phyloP scores from a whole-genome alignment of 2,113 vertebrate genomes.

The Crotalus helleri region DNA sequence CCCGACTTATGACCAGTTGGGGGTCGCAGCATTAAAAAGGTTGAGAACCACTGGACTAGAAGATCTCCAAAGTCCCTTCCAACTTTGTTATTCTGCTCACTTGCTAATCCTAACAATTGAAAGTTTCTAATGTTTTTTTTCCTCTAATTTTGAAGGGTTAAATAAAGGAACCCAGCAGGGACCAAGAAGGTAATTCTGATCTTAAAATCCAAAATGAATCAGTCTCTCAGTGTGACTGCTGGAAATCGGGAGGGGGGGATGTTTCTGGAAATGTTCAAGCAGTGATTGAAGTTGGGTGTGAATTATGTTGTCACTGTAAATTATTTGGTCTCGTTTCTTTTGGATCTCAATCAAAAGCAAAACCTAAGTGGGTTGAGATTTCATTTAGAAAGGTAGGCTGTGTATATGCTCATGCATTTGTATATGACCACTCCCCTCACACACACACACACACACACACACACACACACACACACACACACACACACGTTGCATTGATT shows the following conservation, averaged over 20 bases:
- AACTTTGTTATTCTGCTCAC: slow-evolving; percentile 14
- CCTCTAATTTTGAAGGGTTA: slow-evolving; percentile 39
- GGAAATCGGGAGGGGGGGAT: slow-evolving; percentile 58
- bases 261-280: slow-evolving; percentile 72
- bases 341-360: slow-evolving; percentile 71
- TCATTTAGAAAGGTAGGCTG: slow-evolving; percentile 78
- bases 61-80: neutral
- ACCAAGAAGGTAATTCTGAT: slow-evolving; percentile 52
- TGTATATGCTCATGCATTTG: slow-evolving; percentile 48
- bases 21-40: too few species aligned
- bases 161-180: slow-evolving; percentile 31
- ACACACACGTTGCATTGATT: slow-evolving; percentile 62
- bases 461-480: neutral
- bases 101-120: slow-evolving; percentile 19
- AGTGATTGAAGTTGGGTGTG: slow-evolving; percentile 75
- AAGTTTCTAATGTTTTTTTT: slow-evolving; percentile 36
- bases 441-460: slow-evolving; percentile 15
- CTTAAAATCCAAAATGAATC: slow-evolving; percentile 61
- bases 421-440: neutral
- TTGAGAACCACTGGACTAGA: too few species aligned
- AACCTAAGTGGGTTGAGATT: slow-evolving; percentile 78
- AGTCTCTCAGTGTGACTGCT: slow-evolving; percentile 52
- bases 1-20: neutral
- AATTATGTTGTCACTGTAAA: slow-evolving; percentile 80
- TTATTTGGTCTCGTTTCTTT: slow-evolving; percentile 63